Conservation (phyloP, 2,113 vertebrate genomes). For the Xiphias gladius region DNA sequence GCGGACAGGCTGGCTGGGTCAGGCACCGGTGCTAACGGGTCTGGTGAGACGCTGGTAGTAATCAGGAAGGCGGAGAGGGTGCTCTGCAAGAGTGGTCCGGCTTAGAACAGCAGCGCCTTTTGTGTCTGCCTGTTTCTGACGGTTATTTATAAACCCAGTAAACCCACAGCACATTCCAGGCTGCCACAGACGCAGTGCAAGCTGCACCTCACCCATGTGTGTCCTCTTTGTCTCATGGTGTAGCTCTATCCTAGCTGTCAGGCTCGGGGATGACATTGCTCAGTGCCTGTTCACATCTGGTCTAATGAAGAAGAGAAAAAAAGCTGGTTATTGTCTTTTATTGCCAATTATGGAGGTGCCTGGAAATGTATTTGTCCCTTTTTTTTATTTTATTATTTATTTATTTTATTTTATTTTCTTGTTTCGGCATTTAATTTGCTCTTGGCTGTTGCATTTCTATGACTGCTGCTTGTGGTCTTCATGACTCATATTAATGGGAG, state of each 20-base stretch:
- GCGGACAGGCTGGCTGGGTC: constrained; percentile 20
- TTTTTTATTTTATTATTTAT: neutral
- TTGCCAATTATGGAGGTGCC: neutral
- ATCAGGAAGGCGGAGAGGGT: constrained; percentile 48
- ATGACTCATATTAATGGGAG: constrained; percentile 74
- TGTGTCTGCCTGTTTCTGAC: constrained; percentile 77
- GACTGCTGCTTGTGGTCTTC: constrained; percentile 72
- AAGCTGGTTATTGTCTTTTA: neutral
- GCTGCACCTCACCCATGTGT: constrained; percentile 72
- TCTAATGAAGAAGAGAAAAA: constrained; percentile 15
- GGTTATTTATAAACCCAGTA: constrained; percentile 83
- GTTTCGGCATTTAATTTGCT: constrained; percentile 36
- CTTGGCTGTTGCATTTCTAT: constrained; percentile 65
- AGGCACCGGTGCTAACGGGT: constrained; percentile 39
- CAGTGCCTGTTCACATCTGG: constrained; percentile 13
- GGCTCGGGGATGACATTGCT: constrained; percentile 23
- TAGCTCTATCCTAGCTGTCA: constrained; percentile 23
- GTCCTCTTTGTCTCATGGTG: constrained; percentile 75
- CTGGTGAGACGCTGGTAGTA: constrained; percentile 45
- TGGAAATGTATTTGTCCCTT: constrained; percentile 6
- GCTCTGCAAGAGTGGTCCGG: constrained; percentile 31
- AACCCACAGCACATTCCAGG: constrained; percentile 78
- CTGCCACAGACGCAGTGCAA: constrained; percentile 60
- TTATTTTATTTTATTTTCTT: too few relatives aligned
- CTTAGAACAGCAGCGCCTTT: constrained; percentile 79